Evolutionary conservation across 2,888 invertebrate species (phyloP).

Genomic region (Lasioglossum calceatum): DNA sequence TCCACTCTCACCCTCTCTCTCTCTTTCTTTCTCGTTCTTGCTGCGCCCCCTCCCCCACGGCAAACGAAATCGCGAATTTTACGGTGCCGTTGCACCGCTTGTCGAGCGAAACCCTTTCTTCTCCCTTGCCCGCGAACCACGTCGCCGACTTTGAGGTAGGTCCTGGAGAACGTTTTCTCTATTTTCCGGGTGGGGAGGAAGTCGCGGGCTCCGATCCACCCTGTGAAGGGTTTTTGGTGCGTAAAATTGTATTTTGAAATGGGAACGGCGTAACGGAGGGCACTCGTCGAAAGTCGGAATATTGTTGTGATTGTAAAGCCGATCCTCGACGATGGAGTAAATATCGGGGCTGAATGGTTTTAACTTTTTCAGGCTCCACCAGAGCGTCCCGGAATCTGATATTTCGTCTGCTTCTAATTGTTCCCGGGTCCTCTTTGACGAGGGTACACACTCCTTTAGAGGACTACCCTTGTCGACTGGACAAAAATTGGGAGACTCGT

Average conservation of each 20-base stretch:
- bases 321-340: constrained; percentile 4
- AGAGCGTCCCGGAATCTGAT: neutral
- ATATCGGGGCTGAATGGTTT: constrained; percentile 6
- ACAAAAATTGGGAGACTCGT: neutral
- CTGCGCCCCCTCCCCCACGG: constrained; percentile 10
- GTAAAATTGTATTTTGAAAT: constrained; percentile 3
- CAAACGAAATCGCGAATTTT: constrained; percentile 52
- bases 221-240: constrained; percentile 6
- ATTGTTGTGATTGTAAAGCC: constrained; percentile 2
- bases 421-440: neutral
- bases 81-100: constrained; percentile 38
- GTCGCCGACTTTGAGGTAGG: constrained; percentile 56
- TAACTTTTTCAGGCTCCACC: neutral
- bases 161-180: constrained; percentile 37
- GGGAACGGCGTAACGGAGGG: constrained; percentile 4
- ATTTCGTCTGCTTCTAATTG: neutral
- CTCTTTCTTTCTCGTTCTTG: neutral
- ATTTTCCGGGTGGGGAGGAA: constrained; percentile 2
- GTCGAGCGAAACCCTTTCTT: constrained; percentile 69
- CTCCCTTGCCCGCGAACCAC: constrained; percentile 20
- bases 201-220: neutral
- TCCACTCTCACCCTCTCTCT: neutral
- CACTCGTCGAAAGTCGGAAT: neutral
- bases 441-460: neutral
- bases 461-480: neutral